Evolutionary conservation across 1,140 invertebrate species (phyloP).

Genomic region (Hestina assimilis): DNA sequence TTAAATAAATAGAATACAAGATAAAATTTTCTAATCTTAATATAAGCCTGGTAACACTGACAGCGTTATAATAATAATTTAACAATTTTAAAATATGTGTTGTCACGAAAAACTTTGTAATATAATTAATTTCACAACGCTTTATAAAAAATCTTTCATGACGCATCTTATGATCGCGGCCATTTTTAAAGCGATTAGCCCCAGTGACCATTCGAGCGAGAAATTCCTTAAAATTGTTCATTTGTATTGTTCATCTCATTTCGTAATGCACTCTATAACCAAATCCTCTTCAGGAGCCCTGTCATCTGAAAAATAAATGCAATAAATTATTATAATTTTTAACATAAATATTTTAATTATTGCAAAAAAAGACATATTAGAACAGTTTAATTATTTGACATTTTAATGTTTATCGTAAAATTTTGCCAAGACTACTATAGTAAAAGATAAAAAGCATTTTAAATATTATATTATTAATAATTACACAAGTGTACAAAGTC

Average conservation of each 20-base stretch:
- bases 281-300: slow-evolving; percentile 65
- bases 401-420: too few species aligned
- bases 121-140: slow-evolving; percentile 66
- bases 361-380: too few species aligned
- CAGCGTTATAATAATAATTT: slow-evolving; percentile 11
- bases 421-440: too few species aligned
- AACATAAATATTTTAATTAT: too few species aligned
- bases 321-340: neutral
- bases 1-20: neutral
- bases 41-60: neutral
- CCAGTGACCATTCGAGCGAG: slow-evolving; percentile 41
- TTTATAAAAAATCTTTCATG: slow-evolving; percentile 44
- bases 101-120: slow-evolving; percentile 50
- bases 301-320: slow-evolving; percentile 68
- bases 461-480: too few species aligned
- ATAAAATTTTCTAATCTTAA: neutral
- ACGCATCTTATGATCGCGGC: slow-evolving; percentile 29
- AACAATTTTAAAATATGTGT: slow-evolving; percentile 40
- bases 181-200: slow-evolving; percentile 37
- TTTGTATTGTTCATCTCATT: slow-evolving; percentile 47
- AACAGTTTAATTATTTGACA: too few species aligned
- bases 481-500: too few species aligned
- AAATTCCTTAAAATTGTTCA: slow-evolving; percentile 41
- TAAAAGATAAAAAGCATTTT: too few species aligned
- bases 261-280: slow-evolving; percentile 66